phyloP scores from a whole-genome alignment of 30 jellyfish, hydroid and myxozoan genomes.

The Aurelia sp. region DNA sequence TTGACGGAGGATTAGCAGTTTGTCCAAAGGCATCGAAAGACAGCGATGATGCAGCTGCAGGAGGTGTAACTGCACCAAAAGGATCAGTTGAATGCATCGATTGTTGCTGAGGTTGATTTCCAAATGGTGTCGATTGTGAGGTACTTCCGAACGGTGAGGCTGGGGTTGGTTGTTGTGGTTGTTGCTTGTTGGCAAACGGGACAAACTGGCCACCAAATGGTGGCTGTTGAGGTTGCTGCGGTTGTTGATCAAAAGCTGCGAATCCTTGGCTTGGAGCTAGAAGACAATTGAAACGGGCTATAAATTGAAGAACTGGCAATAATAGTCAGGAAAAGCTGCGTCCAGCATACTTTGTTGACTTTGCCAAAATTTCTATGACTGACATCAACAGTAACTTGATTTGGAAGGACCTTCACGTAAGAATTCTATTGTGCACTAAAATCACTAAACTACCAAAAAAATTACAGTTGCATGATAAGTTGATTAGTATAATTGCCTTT shows the following conservation, averaged over 20 bases:
- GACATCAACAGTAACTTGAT: too few relatives aligned
- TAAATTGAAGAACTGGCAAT: too few relatives aligned
- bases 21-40: conserved; percentile 68
- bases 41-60: conserved; percentile 49
- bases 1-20: conserved; percentile 24
- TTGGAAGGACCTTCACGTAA: too few relatives aligned
- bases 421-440: too few relatives aligned
- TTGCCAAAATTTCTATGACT: too few relatives aligned
- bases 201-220: conserved; percentile 65
- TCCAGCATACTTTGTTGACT: too few relatives aligned
- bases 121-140: conserved; percentile 29
- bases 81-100: conserved; percentile 25
- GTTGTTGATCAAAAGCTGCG: conserved; percentile 43
- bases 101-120: conserved; percentile 9
- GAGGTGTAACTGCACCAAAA: conserved; percentile 46
- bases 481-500: too few relatives aligned
- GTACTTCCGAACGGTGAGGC: conserved; percentile 12
- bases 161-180: background rate
- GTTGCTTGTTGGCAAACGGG: conserved; percentile 25
- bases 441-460: too few relatives aligned
- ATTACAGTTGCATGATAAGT: too few relatives aligned
- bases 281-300: too few relatives aligned
- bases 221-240: conserved; percentile 14
- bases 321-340: too few relatives aligned
- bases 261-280: conserved; percentile 17